Base-by-base conservation (phyloP, 2,797 vertebrate species). In the Hydrolagus colliei region DNA sequence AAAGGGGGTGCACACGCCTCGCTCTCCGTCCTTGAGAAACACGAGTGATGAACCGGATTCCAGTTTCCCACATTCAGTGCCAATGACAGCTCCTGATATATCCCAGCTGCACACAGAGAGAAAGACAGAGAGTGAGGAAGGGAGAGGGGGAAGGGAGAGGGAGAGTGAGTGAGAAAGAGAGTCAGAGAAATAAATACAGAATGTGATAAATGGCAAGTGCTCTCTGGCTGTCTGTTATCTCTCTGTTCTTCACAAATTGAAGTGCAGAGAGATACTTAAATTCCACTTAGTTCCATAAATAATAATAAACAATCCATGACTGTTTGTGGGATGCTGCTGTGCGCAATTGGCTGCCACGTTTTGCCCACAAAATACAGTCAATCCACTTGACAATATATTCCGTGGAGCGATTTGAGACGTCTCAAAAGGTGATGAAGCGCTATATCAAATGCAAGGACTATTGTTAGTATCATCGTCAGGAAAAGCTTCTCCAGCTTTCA, bases 1-100 rank as follows among this genome's bases (percentile, higher is more conserved):
- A 89, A 96, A 97, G 0, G 98, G 97, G 27, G 97, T 99, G 86
- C 98, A 99, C 87, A 97, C 88, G 90, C 94, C 95, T 88, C 98
- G 96, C 87, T 95, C 94, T 85, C 96, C 97, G 1, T 96, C 96
- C 89, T 90, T 95, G 87, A 96, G 94, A 89, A 99, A 98, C 85
- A 99, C 94, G 63, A 98, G 85, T 0, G 97, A 94, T 27, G 93
- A 95, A 52, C 97, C 97, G 0, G 98, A 98, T 89, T 97, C 97
- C 86, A 99, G 89, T 52, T 96, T 96, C 87, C 98, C 97, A 91
- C 98, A 99, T 87, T 97, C 96, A 0, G 93, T 94, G 84, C 97
- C 96, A 87, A 95, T 91, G 87, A 94, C 89, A 0, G 96, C 97
- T 86, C 98, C 98, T 68, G 93, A 90, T 86, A 98, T 90, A 86